Evolutionary conservation across 1,140 invertebrate genomes (phyloP), one percentile per base, ranked within the genome.

Genomic region (Hypothenemus hampei): DNA sequence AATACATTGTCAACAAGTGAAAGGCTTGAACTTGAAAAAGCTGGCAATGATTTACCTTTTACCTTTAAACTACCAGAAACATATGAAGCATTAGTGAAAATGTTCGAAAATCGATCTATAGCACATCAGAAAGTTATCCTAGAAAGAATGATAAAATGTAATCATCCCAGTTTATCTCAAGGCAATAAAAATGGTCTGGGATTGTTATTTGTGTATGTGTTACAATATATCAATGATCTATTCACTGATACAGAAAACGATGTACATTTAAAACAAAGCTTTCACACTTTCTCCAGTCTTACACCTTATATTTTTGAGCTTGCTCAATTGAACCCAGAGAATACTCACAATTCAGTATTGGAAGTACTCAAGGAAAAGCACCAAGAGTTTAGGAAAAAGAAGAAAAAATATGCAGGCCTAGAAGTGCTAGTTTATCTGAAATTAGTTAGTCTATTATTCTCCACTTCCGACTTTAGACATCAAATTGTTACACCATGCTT

Each of bases 391-490:
- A 76, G 77, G 53, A 78, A 77, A 41, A 79, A 77, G 58, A 83
- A 82, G 65, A 75, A 65, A 41, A 39, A 41, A 18, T 85, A 82
- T 69, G 87, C 89, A 3, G 71, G 73, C 39, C 68, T 91, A 22
- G 83, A 92, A 64, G 84, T 83, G 0, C 65, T 95, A 19, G 71
- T 93, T 59, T 82, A 91, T 63, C 83, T 95, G 24, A 90, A 91
- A 75, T 61, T 90, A 22, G 77, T 87, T 15, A 80, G 82, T 11
- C 68, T 87, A 11, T 64, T 95, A 23, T 97, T 89, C 71, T 85
- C 91, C 11, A 85, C 90, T 1, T 94, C 91, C 0, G 93, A 97
- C 73, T 93, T 89, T 66, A 75, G 82, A 21, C 92, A 96, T 78
- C 81, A 82, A 2, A 78, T 95, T n/a, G 83, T 85, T 21, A 93